Conservation (phyloP, 1,140 invertebrate species). For the Solen grandis region DNA sequence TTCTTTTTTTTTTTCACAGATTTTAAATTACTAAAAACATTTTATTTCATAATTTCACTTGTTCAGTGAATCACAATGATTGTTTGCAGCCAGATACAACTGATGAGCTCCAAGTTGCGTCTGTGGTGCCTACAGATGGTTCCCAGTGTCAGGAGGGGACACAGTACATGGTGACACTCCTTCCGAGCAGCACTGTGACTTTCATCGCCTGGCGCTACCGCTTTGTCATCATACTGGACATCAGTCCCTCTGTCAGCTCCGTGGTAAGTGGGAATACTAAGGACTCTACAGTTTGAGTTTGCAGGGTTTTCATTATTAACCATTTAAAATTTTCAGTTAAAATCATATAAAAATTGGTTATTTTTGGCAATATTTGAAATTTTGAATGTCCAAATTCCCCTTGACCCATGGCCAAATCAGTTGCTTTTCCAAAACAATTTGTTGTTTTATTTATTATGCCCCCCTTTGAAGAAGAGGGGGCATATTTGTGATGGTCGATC, state of each 20-base stretch:
- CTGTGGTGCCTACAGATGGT: constrained; percentile 66
- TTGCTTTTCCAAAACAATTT: background rate
- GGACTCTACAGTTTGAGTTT: background rate
- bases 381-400: too few relatives aligned
- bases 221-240: constrained; percentile 89
- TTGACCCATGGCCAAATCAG: too few relatives aligned
- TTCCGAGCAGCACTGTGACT: constrained; percentile 82
- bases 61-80: too few relatives aligned
- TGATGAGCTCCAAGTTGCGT: constrained; percentile 69
- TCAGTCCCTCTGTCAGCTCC: constrained; percentile 90
- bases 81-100: constrained; percentile 51
- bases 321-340: too few relatives aligned
- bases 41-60: too few relatives aligned
- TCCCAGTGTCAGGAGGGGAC: constrained; percentile 50
- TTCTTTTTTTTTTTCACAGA: too few relatives aligned
- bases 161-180: constrained; percentile 78
- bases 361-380: too few relatives aligned
- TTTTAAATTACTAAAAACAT: too few relatives aligned
- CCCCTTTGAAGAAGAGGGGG: too few relatives aligned
- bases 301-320: background rate
- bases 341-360: too few relatives aligned
- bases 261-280: constrained; percentile 82
- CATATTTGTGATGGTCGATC: background rate
- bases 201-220: constrained; percentile 85
- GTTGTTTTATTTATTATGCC: background rate